Base-by-base conservation (phyloP, 2,888 invertebrate genomes). In the Protula sp. region DNA sequence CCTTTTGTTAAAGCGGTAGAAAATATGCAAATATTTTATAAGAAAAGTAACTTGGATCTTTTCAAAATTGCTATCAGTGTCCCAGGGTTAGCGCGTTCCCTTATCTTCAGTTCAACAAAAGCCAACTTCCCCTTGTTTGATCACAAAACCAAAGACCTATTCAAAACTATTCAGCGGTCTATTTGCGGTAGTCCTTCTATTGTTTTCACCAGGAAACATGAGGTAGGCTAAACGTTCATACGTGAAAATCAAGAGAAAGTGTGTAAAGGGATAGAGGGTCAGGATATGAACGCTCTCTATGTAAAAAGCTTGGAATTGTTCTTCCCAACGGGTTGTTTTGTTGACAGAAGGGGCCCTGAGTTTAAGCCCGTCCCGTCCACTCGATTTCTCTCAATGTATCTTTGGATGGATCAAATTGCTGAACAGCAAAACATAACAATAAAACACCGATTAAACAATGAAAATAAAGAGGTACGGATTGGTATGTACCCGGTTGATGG, bases 1-100 rank as follows among this genome's bases (percentile, higher is more conserved):
- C 65, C 67, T 14, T 66, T 69, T 50, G 59, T 68, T 22, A 56
- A 54, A 24, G 70, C 67, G 4, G 58, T 69, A 3, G 50, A 58
- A 14, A 53, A 57, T 3, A 61, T 66, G 45, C 59, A 62, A 19
- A 19, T 50, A 3, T 67, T 67, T 48, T 68, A 65, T 55, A 56
- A 58, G 29, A 48, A 62, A 1, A 60, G 63, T 52, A 56, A 59
- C 0, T 57, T 67, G 19, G 67, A 70, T 30, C 60, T 69, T 14
- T 66, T 70, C 47, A 68, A 68, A 56, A 58, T 51, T 14, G 58
- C 64, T 5, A 61, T 68, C 22, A 61, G 60, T 0, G 64, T 69
- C 14, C 69, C 68, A 4, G 66, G 66, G 26, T 47, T 67, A 26
- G 66, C 65, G 5, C 4, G 30, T 30, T 54, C 65, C 9, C 58